phyloP scores from a whole-genome alignment of 2,113 vertebrate species.

The Phasianus colchicus region DNA sequence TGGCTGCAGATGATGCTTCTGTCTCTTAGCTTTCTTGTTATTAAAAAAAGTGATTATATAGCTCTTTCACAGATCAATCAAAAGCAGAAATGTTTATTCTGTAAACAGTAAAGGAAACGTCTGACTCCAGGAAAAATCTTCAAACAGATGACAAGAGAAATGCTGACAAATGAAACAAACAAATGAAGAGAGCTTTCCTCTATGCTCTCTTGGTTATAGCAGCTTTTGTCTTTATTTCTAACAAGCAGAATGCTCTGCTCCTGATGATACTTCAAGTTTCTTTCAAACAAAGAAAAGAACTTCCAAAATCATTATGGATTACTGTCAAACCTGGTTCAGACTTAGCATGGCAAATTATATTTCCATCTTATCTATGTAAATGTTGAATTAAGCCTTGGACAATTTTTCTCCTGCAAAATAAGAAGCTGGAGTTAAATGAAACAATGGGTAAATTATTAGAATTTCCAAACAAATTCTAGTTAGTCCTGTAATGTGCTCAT shows the following conservation, averaged over 20 bases:
- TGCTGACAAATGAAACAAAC: not conserved
- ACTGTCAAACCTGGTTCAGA: not conserved
- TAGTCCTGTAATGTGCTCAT: no score
- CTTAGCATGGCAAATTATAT: not conserved
- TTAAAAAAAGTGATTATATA: not conserved
- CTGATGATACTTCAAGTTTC: not conserved
- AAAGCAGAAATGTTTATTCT: constrained; percentile 32
- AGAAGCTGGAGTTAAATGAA: not conserved
- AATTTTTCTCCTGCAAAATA: not conserved
- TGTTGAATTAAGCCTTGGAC: not conserved
- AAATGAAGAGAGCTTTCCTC: not conserved
- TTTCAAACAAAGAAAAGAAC: not conserved
- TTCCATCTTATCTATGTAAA: not conserved
- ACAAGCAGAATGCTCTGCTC: not conserved
- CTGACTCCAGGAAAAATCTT: not conserved
- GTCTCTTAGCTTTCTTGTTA: not conserved
- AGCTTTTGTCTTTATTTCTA: not conserved
- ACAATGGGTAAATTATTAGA: not conserved
- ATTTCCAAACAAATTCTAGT: not conserved
- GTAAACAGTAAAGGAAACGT: not conserved
- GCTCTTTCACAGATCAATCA: not conserved
- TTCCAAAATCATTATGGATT: not conserved
- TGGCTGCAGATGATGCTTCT: not conserved
- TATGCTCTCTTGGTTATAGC: not conserved
- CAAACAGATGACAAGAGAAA: not conserved